These are phyloP conservation scores for Clivina fossor DNA, from an alignment of 2,888 invertebrate species.

Conservation along the genomic window DNA sequence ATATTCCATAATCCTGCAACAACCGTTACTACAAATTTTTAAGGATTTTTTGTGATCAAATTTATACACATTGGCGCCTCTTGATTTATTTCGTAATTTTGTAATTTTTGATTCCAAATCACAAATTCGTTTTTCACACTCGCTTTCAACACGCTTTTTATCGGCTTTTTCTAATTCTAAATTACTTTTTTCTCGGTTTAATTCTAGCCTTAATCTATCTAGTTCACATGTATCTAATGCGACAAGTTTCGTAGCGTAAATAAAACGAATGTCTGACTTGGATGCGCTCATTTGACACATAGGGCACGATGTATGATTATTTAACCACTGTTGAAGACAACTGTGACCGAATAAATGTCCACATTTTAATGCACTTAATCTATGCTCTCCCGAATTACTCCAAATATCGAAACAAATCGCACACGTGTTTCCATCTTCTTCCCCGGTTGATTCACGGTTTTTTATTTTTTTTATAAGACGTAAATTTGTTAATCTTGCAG, in stretches of 20 bases:
- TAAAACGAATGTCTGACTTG: conserved; percentile 69
- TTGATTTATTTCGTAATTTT: too few relatives aligned
- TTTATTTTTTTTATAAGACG: too few relatives aligned
- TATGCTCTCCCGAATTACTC: conserved; percentile 83
- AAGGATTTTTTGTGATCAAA: conserved; percentile 63
- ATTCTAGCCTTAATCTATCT: conserved; percentile 64
- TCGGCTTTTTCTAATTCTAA: conserved; percentile 67
- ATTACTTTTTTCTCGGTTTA: conserved; percentile 60
- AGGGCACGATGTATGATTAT: conserved; percentile 69
- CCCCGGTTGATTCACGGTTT: too few relatives aligned
- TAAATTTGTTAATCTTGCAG: too few relatives aligned
- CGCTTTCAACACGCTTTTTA: too few relatives aligned
- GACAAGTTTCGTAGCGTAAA: conserved; percentile 77
- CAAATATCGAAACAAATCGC: conserved; percentile 88
- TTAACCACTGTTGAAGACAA: conserved; percentile 79
- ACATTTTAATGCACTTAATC: conserved; percentile 84
- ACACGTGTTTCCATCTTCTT: conserved; percentile 73
- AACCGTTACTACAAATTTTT: conserved; percentile 68
- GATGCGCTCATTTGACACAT: conserved; percentile 80
- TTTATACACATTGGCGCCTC: too few relatives aligned
- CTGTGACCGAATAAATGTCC: conserved; percentile 88
- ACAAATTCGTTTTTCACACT: too few relatives aligned
- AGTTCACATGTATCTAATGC: conserved; percentile 79
- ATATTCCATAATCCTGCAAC: conserved; percentile 78
- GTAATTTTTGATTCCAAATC: too few relatives aligned